Conservation (phyloP, 2,888 invertebrate genomes). For the Eulithis testata region DNA sequence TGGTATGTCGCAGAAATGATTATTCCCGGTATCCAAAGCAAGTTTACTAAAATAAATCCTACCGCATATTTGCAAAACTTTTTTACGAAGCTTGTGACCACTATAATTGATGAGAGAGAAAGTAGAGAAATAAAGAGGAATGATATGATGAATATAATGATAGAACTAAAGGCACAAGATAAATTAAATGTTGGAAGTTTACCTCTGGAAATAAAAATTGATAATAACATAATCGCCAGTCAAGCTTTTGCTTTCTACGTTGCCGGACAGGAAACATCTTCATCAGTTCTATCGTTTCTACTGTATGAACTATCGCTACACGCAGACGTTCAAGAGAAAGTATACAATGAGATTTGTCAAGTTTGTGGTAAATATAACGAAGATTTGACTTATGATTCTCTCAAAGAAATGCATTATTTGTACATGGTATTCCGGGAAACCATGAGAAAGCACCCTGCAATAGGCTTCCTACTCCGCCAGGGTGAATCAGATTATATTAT, state of each 20-base stretch:
- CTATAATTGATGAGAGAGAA: constrained; percentile 21
- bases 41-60: constrained; percentile 18
- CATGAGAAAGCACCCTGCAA: constrained; percentile 45
- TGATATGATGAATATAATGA: constrained; percentile 58
- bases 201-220: constrained; percentile 50
- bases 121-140: constrained; percentile 42
- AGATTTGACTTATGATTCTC: constrained; percentile 46
- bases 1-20: constrained; percentile 28
- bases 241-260: constrained; percentile 57
- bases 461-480: constrained; percentile 33
- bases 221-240: constrained; percentile 52
- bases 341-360: constrained; percentile 40
- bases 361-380: constrained; percentile 39
- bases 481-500: constrained; percentile 35
- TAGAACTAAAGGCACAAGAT: constrained; percentile 54
- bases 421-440: constrained; percentile 54
- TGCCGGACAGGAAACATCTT: constrained; percentile 69
- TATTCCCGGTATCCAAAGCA: constrained; percentile 20
- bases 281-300: constrained; percentile 53
- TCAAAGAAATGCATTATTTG: constrained; percentile 57
- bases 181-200: constrained; percentile 40
- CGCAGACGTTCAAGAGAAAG: constrained; percentile 41
- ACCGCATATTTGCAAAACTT: constrained; percentile 7
- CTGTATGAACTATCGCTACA: constrained; percentile 44
- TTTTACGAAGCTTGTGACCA: constrained; percentile 23